A percentile compares a stretch with the other conserved stretches of the same genome.
Evolutionary conservation across 1,140 invertebrate species (phyloP).

Genomic region (Trichogramma pretiosum): DNA sequence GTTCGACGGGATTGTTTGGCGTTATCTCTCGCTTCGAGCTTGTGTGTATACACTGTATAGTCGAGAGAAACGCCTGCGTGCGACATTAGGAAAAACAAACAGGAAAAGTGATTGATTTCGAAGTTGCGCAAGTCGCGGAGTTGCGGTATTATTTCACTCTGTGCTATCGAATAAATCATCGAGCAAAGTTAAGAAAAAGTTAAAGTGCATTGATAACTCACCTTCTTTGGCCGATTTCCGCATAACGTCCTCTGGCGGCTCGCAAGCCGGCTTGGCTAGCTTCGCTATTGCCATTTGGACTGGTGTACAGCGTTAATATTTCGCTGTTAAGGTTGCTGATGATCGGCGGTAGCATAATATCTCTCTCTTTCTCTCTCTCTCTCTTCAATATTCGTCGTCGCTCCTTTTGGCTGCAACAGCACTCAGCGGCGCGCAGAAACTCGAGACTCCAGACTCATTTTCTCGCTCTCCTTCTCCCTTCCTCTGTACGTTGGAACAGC

Average conservation of each 20-base stretch:
- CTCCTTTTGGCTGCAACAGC: neutral
- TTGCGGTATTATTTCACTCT: too few relatives aligned
- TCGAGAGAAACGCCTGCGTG: too few relatives aligned
- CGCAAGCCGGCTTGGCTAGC: slow-evolving; percentile 10
- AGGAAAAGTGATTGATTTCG: too few relatives aligned
- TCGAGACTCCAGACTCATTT: slow-evolving; percentile 10
- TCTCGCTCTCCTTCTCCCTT: neutral
- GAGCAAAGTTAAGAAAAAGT: too few relatives aligned
- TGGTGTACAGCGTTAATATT: slow-evolving; percentile 39
- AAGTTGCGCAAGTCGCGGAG: too few relatives aligned
- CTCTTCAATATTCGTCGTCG: neutral
- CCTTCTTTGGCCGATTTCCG: slow-evolving; percentile 41
- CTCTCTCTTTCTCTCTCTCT: neutral
- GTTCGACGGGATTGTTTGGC: too few relatives aligned
- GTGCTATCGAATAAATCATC: too few relatives aligned
- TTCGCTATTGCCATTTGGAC: slow-evolving; percentile 16
- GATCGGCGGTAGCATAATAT: slow-evolving; percentile 34
- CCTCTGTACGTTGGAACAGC: neutral
- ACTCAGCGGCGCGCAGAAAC: slow-evolving; percentile 16
- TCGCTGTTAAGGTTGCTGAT: slow-evolving; percentile 39
- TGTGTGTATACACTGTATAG: too few relatives aligned
- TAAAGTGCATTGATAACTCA: too few relatives aligned
- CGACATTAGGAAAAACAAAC: too few relatives aligned
- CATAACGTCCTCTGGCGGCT: slow-evolving; percentile 34
- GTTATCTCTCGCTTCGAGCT: too few relatives aligned